A percentile compares a stretch with the other conserved stretches of the same genome.
Evolutionary conservation across 2,888 invertebrate species (phyloP).

Genomic region (Furcula furcula): DNA sequence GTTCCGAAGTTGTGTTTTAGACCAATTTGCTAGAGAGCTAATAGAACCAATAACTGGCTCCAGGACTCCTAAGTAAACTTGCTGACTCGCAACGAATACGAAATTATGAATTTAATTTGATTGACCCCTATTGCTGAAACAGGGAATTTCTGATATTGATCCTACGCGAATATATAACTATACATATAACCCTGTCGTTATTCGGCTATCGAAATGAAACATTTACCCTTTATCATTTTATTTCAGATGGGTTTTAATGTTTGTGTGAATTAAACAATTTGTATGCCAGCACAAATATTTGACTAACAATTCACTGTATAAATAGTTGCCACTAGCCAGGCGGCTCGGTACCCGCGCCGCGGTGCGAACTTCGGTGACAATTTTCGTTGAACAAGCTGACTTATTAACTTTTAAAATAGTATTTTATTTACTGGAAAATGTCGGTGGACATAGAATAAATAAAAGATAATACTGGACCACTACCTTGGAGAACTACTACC

Average conservation of each 20-base stretch:
- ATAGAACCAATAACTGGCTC: slow-evolving; percentile 10
- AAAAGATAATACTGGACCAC: no score
- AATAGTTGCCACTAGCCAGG: not conserved
- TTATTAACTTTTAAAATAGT: no score
- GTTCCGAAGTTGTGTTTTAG: slow-evolving; percentile 40
- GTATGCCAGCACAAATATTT: slow-evolving; percentile 1
- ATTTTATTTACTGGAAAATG: no score
- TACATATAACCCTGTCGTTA: not conserved
- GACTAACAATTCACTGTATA: slow-evolving; percentile 1
- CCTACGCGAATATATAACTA: slow-evolving; percentile 15
- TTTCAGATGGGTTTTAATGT: not conserved
- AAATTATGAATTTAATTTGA: slow-evolving; percentile 57
- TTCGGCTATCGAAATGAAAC: not conserved
- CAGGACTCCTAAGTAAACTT: slow-evolving; percentile 33
- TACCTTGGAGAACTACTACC: no score
- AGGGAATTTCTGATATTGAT: slow-evolving; percentile 20
- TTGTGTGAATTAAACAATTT: not conserved
- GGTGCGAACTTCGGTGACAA: not conserved
- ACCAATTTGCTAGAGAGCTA: slow-evolving; percentile 50
- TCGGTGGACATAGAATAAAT: no score
- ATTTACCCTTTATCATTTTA: not conserved
- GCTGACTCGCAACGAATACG: slow-evolving; percentile 41
- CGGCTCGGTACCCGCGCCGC: not conserved
- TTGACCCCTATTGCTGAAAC: slow-evolving; percentile 36
- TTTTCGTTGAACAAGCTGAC: slow-evolving; percentile 10